Evolutionary conservation across 2,888 invertebrate species (phyloP).

Genomic region (Nymphalis c-album): DNA sequence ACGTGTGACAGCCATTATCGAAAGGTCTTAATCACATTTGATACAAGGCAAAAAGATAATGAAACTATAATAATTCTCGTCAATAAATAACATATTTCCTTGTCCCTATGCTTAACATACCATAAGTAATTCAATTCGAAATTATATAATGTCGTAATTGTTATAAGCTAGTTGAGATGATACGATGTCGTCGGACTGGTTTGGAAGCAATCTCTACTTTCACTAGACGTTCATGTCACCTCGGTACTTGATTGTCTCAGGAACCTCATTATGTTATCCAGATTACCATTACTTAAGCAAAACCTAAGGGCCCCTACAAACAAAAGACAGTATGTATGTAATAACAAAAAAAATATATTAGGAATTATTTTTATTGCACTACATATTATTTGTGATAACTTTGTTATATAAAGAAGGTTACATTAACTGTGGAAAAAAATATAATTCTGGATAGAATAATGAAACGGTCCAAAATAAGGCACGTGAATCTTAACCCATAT

Average conservation of each 20-base stretch:
- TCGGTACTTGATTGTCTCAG: slow-evolving; percentile 41
- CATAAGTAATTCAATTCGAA: slow-evolving; percentile 2
- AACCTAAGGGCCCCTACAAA: slow-evolving; percentile 1
- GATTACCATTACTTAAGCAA: slow-evolving; percentile 28
- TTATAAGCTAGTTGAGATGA: slow-evolving; percentile 33
- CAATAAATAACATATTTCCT: background rate
- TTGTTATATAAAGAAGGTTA: no score
- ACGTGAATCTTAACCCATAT: no score
- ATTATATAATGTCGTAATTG: slow-evolving; percentile 18
- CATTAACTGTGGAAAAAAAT: no score
- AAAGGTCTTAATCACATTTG: background rate
- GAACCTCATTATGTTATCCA: slow-evolving; percentile 39
- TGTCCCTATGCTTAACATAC: background rate
- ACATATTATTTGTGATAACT: no score
- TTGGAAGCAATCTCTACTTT: slow-evolving; percentile 50
- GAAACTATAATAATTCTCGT: background rate
- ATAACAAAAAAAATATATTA: no score
- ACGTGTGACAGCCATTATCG: background rate
- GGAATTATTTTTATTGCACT: no score
- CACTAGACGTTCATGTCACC: slow-evolving; percentile 50
- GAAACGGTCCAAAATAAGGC: no score
- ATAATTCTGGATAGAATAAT: no score
- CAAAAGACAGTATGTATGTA: background rate
- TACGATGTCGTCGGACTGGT: slow-evolving; percentile 59
- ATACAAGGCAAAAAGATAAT: background rate